phyloP scores from a whole-genome alignment of 2,113 vertebrate species.

The Odocoileus virginianus region DNA sequence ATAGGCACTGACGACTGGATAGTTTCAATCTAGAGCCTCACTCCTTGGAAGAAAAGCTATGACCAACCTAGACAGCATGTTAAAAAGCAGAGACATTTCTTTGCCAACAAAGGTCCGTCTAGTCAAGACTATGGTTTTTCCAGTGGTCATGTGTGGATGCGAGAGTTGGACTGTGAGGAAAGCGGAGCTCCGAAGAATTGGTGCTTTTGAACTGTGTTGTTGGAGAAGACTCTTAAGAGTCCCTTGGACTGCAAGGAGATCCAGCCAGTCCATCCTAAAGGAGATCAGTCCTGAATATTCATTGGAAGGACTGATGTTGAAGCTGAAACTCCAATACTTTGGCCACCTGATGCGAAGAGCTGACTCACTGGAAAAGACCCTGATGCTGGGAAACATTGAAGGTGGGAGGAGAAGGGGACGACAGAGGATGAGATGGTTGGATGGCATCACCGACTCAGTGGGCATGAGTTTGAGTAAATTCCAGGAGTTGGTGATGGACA shows the following conservation, averaged over 20 bases:
- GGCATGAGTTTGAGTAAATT: background rate
- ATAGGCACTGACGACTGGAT: background rate
- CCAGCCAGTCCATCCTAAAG: background rate
- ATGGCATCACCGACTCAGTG: fast-evolving
- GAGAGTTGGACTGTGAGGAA: background rate
- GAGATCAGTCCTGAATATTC: background rate
- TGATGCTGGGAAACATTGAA: background rate
- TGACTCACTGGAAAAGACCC: background rate
- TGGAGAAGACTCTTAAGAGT: background rate
- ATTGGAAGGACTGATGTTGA: background rate
- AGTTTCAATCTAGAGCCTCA: background rate
- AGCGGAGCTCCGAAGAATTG: fast-evolving
- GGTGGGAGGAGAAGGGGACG: background rate
- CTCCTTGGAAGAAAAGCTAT: background rate
- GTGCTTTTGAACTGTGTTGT: background rate
- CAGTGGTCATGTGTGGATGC: background rate
- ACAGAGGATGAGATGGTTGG: background rate
- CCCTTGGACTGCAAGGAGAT: background rate
- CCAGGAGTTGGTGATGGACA: background rate
- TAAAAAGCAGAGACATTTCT: background rate
- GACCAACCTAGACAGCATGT: background rate
- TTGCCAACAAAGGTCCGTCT: background rate
- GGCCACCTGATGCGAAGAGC: background rate
- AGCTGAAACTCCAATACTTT: background rate
- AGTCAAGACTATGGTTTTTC: background rate